phyloP scores from a whole-genome alignment of 2,797 vertebrate species.

The Hozukius guyotensis region DNA sequence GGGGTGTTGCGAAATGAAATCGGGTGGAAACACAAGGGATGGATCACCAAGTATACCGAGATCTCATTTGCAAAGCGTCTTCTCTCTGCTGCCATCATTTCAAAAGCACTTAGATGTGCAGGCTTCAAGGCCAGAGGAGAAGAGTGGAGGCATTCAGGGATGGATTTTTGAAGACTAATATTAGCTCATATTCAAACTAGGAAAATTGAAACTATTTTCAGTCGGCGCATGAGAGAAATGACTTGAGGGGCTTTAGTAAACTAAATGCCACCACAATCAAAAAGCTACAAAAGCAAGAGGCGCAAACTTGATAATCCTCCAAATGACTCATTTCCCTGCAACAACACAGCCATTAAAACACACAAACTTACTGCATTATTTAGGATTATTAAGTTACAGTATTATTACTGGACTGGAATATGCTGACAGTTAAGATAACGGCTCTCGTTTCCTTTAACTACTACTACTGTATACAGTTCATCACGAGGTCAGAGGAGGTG shows the following conservation, averaged over 20 bases:
- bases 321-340: slow-evolving; percentile 27
- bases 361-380: slow-evolving; percentile 29
- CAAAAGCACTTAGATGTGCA: slow-evolving; percentile 76
- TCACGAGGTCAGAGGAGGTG: neutral
- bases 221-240: slow-evolving; percentile 31
- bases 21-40: slow-evolving; percentile 55
- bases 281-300: slow-evolving; percentile 28
- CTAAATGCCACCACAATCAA: slow-evolving; percentile 48
- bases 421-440: neutral
- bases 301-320: slow-evolving; percentile 32
- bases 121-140: slow-evolving; percentile 67
- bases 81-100: slow-evolving; percentile 66
- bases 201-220: slow-evolving; percentile 63
- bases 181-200: slow-evolving; percentile 65
- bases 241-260: slow-evolving; percentile 51
- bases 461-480: neutral
- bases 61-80: slow-evolving; percentile 73
- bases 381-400: slow-evolving; percentile 14
- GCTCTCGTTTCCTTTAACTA: slow-evolving; percentile 4
- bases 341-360: slow-evolving; percentile 24
- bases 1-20: slow-evolving; percentile 38
- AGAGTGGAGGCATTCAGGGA: slow-evolving; percentile 56
- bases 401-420: neutral
- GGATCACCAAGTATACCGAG: slow-evolving; percentile 51
- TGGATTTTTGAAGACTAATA: slow-evolving; percentile 71